These are phyloP conservation scores for Adoxophyes honmai DNA, from an alignment of 1,140 invertebrate genomes.

Conservation along the genomic window DNA sequence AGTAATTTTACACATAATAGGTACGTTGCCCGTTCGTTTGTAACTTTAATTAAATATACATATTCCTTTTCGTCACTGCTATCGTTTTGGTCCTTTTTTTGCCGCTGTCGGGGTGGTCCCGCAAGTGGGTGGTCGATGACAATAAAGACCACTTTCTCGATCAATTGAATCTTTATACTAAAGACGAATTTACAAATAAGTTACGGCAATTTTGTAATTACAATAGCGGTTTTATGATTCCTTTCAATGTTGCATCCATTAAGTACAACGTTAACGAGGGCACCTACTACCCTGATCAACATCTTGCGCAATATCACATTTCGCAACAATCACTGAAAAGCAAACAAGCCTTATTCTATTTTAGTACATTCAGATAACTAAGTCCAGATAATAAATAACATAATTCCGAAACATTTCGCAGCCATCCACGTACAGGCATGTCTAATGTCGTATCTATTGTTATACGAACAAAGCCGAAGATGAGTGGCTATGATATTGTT, in stretches of 20 bases:
- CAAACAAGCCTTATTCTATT: conserved; percentile 12
- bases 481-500: conserved; percentile 39
- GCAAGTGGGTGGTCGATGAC: conserved; percentile 32
- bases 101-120: conserved; percentile 22
- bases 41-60: conserved; percentile 6
- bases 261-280: neutral
- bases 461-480: conserved; percentile 17
- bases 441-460: neutral
- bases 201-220: neutral
- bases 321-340: conserved; percentile 9
- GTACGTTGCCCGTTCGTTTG: neutral
- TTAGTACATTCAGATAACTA: conserved; percentile 9
- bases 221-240: neutral
- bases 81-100: conserved; percentile 32
- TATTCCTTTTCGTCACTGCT: conserved; percentile 24
- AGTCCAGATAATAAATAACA: conserved; percentile 15
- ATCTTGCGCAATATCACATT: conserved; percentile 13
- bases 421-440: neutral
- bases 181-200: neutral
- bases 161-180: conserved; percentile 3
- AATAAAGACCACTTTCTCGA: conserved; percentile 15
- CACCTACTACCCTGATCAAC: conserved; percentile 13
- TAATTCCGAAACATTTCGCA: conserved; percentile 4
- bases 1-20: too few relatives aligned
- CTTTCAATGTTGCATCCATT: neutral